Conservation (phyloP, 2,888 invertebrate species). For the Nasonia oneida region DNA sequence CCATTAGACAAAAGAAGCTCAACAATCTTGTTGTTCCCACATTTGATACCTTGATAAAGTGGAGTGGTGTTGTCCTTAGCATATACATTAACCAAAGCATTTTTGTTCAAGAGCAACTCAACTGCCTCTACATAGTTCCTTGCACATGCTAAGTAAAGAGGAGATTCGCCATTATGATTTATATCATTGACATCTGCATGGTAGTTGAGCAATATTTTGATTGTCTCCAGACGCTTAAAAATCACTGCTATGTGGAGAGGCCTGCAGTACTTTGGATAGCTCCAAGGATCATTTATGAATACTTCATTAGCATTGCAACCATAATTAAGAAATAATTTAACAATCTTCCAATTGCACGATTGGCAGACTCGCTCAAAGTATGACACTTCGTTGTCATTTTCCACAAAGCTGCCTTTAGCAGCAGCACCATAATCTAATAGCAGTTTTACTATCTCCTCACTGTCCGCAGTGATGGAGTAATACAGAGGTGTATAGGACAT, state of each 20-base stretch:
- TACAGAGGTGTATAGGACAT: slow-evolving; percentile 20
- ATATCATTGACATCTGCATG: slow-evolving; percentile 41
- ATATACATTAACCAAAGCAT: slow-evolving; percentile 37
- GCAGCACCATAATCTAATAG: slow-evolving; percentile 22
- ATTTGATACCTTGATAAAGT: slow-evolving; percentile 41
- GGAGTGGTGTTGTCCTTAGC: slow-evolving; percentile 43
- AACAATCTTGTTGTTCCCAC: slow-evolving; percentile 45
- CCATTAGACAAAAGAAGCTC: slow-evolving; percentile 50
- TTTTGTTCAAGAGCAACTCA: slow-evolving; percentile 46
- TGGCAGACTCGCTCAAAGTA: slow-evolving; percentile 35
- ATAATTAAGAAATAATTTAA: slow-evolving; percentile 44
- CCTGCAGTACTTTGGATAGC: slow-evolving; percentile 18
- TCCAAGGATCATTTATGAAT: slow-evolving; percentile 31
- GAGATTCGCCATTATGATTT: slow-evolving; percentile 40
- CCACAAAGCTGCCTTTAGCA: slow-evolving; percentile 13
- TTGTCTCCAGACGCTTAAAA: slow-evolving; percentile 10
- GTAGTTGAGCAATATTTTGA: slow-evolving; percentile 25
- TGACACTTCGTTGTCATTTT: neutral
- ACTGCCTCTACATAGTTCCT: slow-evolving; percentile 46
- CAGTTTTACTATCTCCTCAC: slow-evolving; percentile 29
- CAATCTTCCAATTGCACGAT: slow-evolving; percentile 13
- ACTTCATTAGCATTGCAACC: slow-evolving; percentile 47
- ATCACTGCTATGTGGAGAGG: slow-evolving; percentile 39
- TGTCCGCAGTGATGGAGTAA: slow-evolving; percentile 21
- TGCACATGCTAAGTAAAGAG: slow-evolving; percentile 49